Percentiles rank a stretch among this genome's conserved stretches.
Conservation (phyloP, 2,888 invertebrate species). For the Drosophila silvestris region DNA sequence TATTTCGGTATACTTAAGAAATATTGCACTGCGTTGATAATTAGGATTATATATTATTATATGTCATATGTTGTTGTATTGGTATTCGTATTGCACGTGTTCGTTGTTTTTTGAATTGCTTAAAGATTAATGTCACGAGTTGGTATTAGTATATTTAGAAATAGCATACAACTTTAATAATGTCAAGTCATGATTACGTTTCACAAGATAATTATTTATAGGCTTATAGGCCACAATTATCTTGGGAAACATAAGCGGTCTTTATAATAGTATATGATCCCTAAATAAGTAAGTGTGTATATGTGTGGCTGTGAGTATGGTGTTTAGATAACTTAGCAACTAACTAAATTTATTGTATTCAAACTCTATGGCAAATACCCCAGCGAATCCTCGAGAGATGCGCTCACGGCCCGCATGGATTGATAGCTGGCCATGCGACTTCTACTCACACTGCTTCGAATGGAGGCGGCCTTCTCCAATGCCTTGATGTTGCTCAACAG, state of each 20-base stretch:
- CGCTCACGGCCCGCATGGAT: slow-evolving; percentile 84
- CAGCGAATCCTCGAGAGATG: slow-evolving; percentile 85
- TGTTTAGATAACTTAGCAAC: slow-evolving; percentile 5
- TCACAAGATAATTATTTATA: slow-evolving; percentile 73
- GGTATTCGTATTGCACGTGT: slow-evolving; percentile 69
- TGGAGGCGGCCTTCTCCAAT: slow-evolving; percentile 80
- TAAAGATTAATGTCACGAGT: slow-evolving; percentile 60
- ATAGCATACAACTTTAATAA: slow-evolving; percentile 24
- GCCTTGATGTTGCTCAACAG: slow-evolving; percentile 81
- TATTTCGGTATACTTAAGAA: slow-evolving; percentile 60
- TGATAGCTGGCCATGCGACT: slow-evolving; percentile 82
- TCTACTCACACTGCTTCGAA: slow-evolving; percentile 66
- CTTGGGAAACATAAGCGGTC: slow-evolving; percentile 82
- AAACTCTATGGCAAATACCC: slow-evolving; percentile 85
- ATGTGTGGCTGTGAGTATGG: slow-evolving; percentile 12
- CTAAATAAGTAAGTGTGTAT: slow-evolving; percentile 10
- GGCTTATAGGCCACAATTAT: slow-evolving; percentile 43
- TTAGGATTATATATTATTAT: slow-evolving; percentile 18
- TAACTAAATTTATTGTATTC: slow-evolving; percentile 39
- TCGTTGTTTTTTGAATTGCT: slow-evolving; percentile 24
- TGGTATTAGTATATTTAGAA: slow-evolving; percentile 12
- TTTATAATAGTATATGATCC: slow-evolving; percentile 12
- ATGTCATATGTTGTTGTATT: slow-evolving; percentile 17
- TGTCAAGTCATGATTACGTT: slow-evolving; percentile 72
- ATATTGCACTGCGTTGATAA: slow-evolving; percentile 70